A percentile compares a stretch with the other conserved stretches of the same genome.
phyloP scores from a whole-genome alignment of 2,888 invertebrate species.

The Neria commutata region DNA sequence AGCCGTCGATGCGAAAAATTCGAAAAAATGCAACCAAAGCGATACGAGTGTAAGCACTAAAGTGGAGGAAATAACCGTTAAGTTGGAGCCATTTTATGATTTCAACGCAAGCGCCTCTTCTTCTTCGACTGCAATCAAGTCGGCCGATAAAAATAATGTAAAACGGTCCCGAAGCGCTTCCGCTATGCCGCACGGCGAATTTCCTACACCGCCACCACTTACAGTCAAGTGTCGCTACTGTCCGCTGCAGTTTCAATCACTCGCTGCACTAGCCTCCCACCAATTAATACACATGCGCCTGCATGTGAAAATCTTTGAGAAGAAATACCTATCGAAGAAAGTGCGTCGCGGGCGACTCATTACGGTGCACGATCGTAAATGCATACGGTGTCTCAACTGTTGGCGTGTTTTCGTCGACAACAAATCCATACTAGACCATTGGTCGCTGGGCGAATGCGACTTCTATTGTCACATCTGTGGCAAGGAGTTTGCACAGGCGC shows the following conservation, averaged over 20 bases:
- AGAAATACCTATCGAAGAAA: conserved; percentile 37
- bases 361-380: conserved; percentile 39
- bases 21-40: not conserved
- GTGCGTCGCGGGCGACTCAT: conserved; percentile 44
- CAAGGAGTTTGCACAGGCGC: conserved; percentile 44
- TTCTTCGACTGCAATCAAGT: too few relatives aligned
- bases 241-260: conserved; percentile 32
- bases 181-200: too few relatives aligned
- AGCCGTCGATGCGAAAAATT: conserved; percentile 4
- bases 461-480: conserved; percentile 51
- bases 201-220: conserved; percentile 9
- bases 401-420: conserved; percentile 47
- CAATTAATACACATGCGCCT: conserved; percentile 45
- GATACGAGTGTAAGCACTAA: conserved; percentile 1
- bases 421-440: conserved; percentile 46
- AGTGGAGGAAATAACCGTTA: too few relatives aligned
- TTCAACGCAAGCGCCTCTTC: too few relatives aligned
- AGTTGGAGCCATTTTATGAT: too few relatives aligned
- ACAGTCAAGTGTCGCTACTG: conserved; percentile 37
- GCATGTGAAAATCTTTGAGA: conserved; percentile 37
- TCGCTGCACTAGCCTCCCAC: conserved; percentile 44
- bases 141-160: too few relatives aligned
- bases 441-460: conserved; percentile 47
- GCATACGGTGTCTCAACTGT: conserved; percentile 50
- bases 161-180: too few relatives aligned